These are phyloP conservation scores for Noctuana brunneofusca DNA, from an alignment of 2,888 invertebrate species.

Conservation along the genomic window DNA sequence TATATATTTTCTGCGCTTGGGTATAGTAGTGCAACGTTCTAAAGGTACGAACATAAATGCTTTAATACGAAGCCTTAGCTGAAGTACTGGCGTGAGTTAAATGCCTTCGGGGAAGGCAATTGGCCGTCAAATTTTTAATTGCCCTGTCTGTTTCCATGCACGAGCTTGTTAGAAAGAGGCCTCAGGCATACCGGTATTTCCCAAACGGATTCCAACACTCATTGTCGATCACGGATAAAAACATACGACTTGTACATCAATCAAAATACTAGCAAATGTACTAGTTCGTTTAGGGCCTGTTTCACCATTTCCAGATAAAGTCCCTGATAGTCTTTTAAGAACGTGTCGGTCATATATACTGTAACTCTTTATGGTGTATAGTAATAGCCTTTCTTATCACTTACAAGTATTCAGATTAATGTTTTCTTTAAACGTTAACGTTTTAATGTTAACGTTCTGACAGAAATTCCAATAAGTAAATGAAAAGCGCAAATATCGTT, in stretches of 20 bases:
- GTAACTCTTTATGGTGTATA: too few relatives aligned
- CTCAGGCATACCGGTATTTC: constrained; percentile 10
- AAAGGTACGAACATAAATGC: background rate
- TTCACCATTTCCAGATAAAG: too few relatives aligned
- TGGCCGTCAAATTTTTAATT: constrained; percentile 14
- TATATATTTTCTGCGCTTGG: too few relatives aligned
- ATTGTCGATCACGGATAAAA: background rate
- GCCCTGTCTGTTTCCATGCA: constrained; percentile 10
- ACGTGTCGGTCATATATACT: too few relatives aligned
- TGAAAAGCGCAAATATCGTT: too few relatives aligned
- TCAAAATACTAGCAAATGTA: background rate
- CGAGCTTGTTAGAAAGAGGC: constrained; percentile 4
- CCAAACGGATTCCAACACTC: background rate
- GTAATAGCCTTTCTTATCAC: too few relatives aligned
- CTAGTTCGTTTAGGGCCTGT: background rate
- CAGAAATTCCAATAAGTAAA: too few relatives aligned
- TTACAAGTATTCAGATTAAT: too few relatives aligned
- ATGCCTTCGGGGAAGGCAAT: constrained; percentile 6
- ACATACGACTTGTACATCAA: background rate
- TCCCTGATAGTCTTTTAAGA: too few relatives aligned
- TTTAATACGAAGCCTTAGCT: background rate
- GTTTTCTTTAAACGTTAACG: too few relatives aligned
- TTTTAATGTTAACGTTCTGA: too few relatives aligned
- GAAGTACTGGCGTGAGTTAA: background rate
- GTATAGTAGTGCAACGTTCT: background rate